Conservation (phyloP, 2,797 vertebrate genomes). For the Lagodon rhomboides region DNA sequence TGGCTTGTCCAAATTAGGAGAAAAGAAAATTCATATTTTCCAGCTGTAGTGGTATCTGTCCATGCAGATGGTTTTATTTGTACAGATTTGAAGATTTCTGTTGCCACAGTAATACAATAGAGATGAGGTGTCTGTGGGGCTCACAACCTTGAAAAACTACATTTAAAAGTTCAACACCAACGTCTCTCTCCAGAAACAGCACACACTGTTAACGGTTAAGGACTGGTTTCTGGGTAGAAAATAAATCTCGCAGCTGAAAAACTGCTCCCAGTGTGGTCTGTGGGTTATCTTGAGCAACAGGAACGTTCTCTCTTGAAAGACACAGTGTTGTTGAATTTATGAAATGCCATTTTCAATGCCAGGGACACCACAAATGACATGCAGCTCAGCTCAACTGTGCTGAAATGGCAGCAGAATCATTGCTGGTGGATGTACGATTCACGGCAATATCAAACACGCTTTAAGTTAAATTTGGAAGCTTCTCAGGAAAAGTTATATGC, state of each 20-base stretch:
- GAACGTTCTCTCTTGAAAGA: neutral
- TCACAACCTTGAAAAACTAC: neutral
- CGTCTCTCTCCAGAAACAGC: neutral
- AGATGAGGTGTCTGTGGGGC: neutral
- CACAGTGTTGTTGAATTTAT: neutral
- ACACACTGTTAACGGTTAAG: neutral
- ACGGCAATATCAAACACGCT: neutral
- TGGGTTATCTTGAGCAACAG: neutral
- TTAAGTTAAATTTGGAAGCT: neutral
- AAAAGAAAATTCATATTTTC: neutral
- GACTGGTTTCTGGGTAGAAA: neutral
- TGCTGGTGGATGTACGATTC: no score
- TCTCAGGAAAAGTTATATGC: neutral
- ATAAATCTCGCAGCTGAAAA: neutral
- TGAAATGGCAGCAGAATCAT: neutral
- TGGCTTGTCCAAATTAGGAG: neutral
- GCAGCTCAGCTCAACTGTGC: neutral
- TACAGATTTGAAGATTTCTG: conserved; percentile 1
- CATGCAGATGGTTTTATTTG: conserved; percentile 4
- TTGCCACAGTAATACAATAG: neutral
- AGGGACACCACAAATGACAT: neutral
- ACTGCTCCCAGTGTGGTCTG: neutral
- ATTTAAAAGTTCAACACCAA: neutral
- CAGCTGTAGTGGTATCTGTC: neutral
- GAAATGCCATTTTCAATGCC: neutral